Evolutionary conservation across 2,113 vertebrate genomes (phyloP), one percentile per base, ranked within the genome.

Genomic region (Tretioscincus oriximinensis): DNA sequence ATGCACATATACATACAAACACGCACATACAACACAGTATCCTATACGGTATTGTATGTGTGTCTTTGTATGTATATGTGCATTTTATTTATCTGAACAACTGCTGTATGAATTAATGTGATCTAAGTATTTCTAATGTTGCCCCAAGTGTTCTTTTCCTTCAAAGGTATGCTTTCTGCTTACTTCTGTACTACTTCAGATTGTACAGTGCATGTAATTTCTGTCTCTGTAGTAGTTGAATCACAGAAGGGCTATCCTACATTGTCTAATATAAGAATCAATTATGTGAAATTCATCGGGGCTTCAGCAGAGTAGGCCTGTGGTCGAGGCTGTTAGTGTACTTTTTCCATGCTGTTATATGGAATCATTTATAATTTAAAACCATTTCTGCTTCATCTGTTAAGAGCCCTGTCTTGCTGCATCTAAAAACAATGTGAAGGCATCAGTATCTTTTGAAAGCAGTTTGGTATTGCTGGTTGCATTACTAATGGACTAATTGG

Each of bases 301-400:
- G n/a, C 51, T 51, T 28, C 2, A 31, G 67, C 21, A 28, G 35
- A 28, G 21, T 61, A 63, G 18, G 21, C 77, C n/a, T 63, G 21
- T 9, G 12, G 22, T 29, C 24, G 21, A 11, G 31, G 54, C 12
- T 77, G 10, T 73, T 73, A 28, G 20, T 31, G 10, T 60, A 9
- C 21, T 21, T 22, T 47, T 26, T 22, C 49, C 65, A 29, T 68
- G 26, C 20, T 45, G 35, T 26, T 60, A 41, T 45, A 24, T 75
- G n/a, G 66, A 76, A 68, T 49, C 20, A 45, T 82, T 61, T 76
- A 76, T 69, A 76, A 82, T 76, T 82, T n/a, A 82, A 29, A 69
- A 60, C 22, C 14, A 63, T 68, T 81, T 76, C 65, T 68, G 49
- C 51, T 61, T 60, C 49, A 28, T 75, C 35, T 74, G 35, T 80